These are phyloP conservation scores for Tachysurus vachellii DNA, from an alignment of 2,113 vertebrate species.

Conservation along the genomic window DNA sequence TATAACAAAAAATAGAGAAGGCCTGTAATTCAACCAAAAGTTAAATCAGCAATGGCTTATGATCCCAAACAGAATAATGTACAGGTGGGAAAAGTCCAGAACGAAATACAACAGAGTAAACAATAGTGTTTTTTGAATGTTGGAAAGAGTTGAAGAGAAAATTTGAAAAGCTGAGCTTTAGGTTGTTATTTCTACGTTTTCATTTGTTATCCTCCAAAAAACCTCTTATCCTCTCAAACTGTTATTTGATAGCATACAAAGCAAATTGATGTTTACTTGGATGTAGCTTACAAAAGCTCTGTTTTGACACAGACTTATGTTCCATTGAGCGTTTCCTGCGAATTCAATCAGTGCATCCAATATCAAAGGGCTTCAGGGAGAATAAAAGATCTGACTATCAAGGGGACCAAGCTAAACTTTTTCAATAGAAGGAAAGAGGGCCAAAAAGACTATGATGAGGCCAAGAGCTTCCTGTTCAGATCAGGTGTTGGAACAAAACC, in stretches of 20 bases:
- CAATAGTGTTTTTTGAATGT: background rate
- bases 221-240: background rate
- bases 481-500: background rate
- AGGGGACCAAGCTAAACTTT: background rate
- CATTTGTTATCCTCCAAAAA: background rate
- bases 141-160: background rate
- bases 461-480: background rate
- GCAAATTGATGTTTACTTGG: background rate
- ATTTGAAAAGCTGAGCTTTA: background rate
- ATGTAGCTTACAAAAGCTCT: slow-evolving; percentile 6
- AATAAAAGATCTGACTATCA: background rate
- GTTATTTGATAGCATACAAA: background rate
- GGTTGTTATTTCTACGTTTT: background rate
- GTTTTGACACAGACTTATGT: background rate
- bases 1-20: background rate
- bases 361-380: background rate
- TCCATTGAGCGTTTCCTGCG: background rate
- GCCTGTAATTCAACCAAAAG: background rate
- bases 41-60: background rate
- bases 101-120: background rate
- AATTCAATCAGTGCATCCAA: background rate
- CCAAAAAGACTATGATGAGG: background rate
- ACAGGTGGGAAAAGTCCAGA: background rate
- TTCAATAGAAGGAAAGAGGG: background rate
- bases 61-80: background rate